These are phyloP conservation scores for Hiodon tergisus DNA, from an alignment of 2,113 vertebrate genomes.

Conservation along the genomic window DNA sequence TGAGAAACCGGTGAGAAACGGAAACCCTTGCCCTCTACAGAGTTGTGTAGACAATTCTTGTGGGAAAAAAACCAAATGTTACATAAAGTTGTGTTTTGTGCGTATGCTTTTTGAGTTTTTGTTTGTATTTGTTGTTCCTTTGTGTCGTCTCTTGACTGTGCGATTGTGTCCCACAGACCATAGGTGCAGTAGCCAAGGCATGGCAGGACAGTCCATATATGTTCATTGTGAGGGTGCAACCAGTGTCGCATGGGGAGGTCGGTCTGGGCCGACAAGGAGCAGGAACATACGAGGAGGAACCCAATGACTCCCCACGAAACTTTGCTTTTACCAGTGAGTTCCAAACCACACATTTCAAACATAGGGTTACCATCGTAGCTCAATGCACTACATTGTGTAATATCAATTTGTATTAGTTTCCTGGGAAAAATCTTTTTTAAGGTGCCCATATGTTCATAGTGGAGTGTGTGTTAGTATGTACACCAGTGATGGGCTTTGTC, in stretches of 20 bases:
- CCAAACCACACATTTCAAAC: background rate
- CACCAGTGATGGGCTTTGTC: too few relatives aligned
- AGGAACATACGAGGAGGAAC: slow-evolving; percentile 33
- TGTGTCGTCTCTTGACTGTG: background rate
- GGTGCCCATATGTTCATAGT: too few relatives aligned
- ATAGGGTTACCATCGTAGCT: background rate
- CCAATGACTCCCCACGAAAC: slow-evolving; percentile 12
- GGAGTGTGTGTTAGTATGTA: too few relatives aligned
- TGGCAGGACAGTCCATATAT: slow-evolving; percentile 88
- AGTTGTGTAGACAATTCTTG: background rate
- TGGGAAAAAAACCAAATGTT: background rate
- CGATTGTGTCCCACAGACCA: slow-evolving; percentile 49
- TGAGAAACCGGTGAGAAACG: slow-evolving; percentile 56
- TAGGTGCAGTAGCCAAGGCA: slow-evolving; percentile 76
- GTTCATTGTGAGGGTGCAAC: slow-evolving; percentile 79
- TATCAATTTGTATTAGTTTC: background rate
- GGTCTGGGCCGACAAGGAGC: background rate
- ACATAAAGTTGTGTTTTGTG: background rate
- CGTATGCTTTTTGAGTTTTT: background rate
- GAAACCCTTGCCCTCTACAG: background rate
- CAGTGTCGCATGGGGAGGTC: slow-evolving; percentile 14
- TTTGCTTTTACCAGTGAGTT: slow-evolving; percentile 59
- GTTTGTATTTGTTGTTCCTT: background rate
- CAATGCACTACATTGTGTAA: background rate
- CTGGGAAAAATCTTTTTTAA: too few relatives aligned